These are phyloP conservation scores for Polyploca ridens DNA, from an alignment of 2,888 invertebrate genomes.

Conservation along the genomic window DNA sequence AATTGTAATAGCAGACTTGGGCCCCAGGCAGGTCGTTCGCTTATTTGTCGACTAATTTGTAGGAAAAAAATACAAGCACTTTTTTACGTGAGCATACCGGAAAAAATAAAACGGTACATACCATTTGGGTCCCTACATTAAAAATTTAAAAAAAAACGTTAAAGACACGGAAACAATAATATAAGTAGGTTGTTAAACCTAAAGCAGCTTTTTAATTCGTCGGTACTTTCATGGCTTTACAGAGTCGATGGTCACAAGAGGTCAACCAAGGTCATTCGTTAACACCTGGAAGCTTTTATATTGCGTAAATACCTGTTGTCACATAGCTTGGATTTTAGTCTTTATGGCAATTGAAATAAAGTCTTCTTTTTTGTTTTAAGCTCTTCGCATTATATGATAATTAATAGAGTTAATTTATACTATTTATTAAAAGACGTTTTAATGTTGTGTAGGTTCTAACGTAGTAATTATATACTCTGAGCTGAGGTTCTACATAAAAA, in stretches of 20 bases:
- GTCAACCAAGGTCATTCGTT: conserved; percentile 1
- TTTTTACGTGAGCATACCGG: too few relatives aligned
- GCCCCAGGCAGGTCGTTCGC: too few relatives aligned
- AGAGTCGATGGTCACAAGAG: conserved; percentile 5
- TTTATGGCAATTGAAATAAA: not conserved
- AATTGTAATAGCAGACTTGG: too few relatives aligned
- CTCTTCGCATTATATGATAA: too few relatives aligned
- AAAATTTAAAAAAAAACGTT: not conserved
- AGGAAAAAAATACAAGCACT: too few relatives aligned
- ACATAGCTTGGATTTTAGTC: not conserved
- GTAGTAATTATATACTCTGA: too few relatives aligned
- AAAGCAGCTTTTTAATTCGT: not conserved
- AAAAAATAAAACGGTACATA: not conserved
- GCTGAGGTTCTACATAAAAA: too few relatives aligned
- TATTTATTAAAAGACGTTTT: too few relatives aligned
- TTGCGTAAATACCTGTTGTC: not conserved
- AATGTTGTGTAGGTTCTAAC: too few relatives aligned
- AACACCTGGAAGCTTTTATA: conserved; percentile 4
- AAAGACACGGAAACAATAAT: not conserved
- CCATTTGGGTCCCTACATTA: not conserved
- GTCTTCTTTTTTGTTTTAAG: not conserved
- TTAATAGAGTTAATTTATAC: too few relatives aligned
- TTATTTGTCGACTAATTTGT: too few relatives aligned
- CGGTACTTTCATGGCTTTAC: not conserved
- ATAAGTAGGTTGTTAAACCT: not conserved